Percentiles rank a stretch among this genome's conserved stretches.
Evolutionary conservation across 1,140 invertebrate species (phyloP).

Genomic region (Drosophila kikkawai): DNA sequence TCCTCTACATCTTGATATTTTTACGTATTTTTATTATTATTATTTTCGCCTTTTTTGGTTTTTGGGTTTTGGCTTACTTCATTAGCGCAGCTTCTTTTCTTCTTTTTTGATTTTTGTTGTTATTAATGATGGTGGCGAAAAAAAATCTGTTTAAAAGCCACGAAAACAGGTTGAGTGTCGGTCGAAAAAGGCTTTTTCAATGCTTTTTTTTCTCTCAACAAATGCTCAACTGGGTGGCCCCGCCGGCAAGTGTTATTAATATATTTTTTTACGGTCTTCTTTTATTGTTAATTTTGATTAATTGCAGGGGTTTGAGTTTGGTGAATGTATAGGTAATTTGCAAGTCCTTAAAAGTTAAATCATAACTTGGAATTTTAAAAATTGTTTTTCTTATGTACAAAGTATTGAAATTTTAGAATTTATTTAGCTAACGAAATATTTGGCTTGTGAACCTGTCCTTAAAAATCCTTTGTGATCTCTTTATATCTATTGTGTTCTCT

Average conservation of each 20-base stretch:
- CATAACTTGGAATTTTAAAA: neutral
- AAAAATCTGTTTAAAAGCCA: constrained; percentile 40
- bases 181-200: constrained; percentile 23
- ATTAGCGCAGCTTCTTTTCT: constrained; percentile 67
- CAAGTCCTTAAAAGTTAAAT: neutral
- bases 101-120: constrained; percentile 28
- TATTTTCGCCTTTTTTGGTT: constrained; percentile 23
- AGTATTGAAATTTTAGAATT: too few relatives aligned
- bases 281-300: constrained; percentile 42
- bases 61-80: constrained; percentile 60
- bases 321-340: neutral
- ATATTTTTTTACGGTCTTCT: constrained; percentile 8
- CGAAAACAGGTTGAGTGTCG: constrained; percentile 49
- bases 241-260: constrained; percentile 30
- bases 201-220: constrained; percentile 7
- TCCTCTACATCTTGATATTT: constrained; percentile 33
- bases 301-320: constrained; percentile 11
- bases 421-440: too few relatives aligned
- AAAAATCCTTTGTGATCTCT: neutral
- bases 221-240: constrained; percentile 46
- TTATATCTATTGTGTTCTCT: neutral
- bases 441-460: too few relatives aligned
- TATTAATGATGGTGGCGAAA: constrained; percentile 71
- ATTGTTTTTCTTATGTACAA: neutral
- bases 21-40: constrained; percentile 27